Conservation (phyloP, 2,797 vertebrate species). For the Melanotaenia trifasciata region DNA sequence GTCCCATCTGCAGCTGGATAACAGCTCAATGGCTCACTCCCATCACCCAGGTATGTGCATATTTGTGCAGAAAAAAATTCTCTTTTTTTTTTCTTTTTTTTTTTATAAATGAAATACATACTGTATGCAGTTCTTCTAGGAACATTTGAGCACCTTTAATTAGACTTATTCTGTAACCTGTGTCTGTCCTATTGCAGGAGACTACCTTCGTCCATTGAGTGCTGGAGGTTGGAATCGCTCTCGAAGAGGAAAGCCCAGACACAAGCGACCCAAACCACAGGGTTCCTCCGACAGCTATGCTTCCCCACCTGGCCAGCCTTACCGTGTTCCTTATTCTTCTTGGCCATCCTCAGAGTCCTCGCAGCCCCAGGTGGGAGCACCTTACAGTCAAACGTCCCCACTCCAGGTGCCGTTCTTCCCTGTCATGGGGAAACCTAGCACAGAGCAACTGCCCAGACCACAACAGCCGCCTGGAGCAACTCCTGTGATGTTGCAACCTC, state of each 20-base stretch:
- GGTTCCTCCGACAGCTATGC: conserved; percentile 76
- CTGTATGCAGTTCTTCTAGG: background rate
- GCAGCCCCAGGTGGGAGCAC: conserved; percentile 58
- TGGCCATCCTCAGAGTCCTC: conserved; percentile 81
- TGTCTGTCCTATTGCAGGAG: conserved; percentile 63
- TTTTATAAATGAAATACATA: background rate
- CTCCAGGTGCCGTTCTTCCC: conserved; percentile 67
- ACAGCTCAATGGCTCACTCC: conserved; percentile 80
- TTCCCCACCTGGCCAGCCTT: conserved; percentile 59
- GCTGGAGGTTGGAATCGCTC: conserved; percentile 74
- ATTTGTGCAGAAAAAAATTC: background rate
- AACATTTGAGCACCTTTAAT: background rate
- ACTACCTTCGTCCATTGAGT: conserved; percentile 66
- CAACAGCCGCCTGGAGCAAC: conserved; percentile 55
- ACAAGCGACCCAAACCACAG: conserved; percentile 83
- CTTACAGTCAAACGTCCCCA: conserved; percentile 70
- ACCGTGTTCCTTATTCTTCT: conserved; percentile 63
- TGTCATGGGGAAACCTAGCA: conserved; percentile 44
- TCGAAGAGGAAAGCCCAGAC: conserved; percentile 80
- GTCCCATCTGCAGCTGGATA: conserved; percentile 85
- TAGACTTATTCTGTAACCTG: background rate
- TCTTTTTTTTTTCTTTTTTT: background rate
- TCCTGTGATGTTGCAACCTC: conserved; percentile 59
- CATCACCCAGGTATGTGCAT: conserved; percentile 82
- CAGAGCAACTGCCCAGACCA: conserved; percentile 37